A percentile compares a stretch with the other conserved stretches of the same genome.
Evolutionary conservation across 2,888 invertebrate genomes (phyloP).

Genomic region (Machimus rusticus): DNA sequence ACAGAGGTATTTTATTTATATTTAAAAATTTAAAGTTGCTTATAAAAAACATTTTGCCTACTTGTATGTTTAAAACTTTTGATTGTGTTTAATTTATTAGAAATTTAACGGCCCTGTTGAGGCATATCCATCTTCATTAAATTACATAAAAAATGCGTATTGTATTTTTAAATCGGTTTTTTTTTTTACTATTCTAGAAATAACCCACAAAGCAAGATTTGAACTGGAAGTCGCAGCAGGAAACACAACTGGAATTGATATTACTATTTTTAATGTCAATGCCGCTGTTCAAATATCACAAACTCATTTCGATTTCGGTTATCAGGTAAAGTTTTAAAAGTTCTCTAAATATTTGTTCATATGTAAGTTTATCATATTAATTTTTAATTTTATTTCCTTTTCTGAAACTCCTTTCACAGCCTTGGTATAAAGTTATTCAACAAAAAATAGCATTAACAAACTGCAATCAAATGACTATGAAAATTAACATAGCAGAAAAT

Average conservation of each 20-base stretch:
- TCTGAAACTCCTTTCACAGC: background rate
- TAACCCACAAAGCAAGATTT: slow-evolving; percentile 51
- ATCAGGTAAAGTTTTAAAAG: slow-evolving; percentile 50
- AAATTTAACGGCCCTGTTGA: no score
- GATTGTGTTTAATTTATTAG: no score
- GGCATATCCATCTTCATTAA: no score
- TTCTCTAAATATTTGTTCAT: background rate
- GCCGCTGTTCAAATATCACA: slow-evolving; percentile 52
- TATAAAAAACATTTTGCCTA: no score
- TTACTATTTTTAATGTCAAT: slow-evolving; percentile 54
- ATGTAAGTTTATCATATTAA: background rate
- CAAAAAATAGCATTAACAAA: slow-evolving; percentile 49
- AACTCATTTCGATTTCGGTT: slow-evolving; percentile 54
- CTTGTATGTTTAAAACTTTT: no score
- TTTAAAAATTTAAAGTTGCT: background rate
- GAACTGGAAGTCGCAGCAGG: slow-evolving; percentile 55
- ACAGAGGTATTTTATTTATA: slow-evolving; percentile 17
- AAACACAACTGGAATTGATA: slow-evolving; percentile 50
- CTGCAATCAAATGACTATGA: slow-evolving; percentile 16
- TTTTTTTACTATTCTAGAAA: slow-evolving; percentile 45
- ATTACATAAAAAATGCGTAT: background rate
- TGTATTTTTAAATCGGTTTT: background rate
- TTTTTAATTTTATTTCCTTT: background rate
- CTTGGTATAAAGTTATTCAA: slow-evolving; percentile 53
- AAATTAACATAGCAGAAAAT: slow-evolving; percentile 15